Base-by-base conservation (phyloP, 2,113 vertebrate genomes). In the Indicator indicator region DNA sequence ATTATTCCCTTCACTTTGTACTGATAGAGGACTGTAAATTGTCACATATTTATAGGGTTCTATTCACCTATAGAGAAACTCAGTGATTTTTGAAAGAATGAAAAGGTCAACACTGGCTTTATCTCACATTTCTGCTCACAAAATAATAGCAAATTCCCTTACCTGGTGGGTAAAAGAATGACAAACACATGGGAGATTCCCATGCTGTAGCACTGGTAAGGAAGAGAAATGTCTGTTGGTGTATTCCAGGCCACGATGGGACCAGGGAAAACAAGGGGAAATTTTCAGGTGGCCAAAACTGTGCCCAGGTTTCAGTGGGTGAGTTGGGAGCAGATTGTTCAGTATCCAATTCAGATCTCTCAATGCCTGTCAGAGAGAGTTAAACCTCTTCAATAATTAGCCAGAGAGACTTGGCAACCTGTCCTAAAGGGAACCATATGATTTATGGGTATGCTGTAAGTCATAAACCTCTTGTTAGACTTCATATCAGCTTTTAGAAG, bases 121-220 rank as follows among this genome's bases (percentile, higher is more conserved):
- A 70, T 26, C 24, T 59, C 18, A n/a, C 30, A n/a, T 46, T 69
- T 16, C 32, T n/a, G 5, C 40, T 74, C 16, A 70, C 27, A 67
- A 48, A 67, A 59, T 9, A 24, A 17, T 4, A 33, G 44, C 30
- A 30, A 62, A 5, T 19, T 42, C 26, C 38, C 23, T 36, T 32
- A 48, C 7, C 11, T 32, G 21, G 9, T 67, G 28, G 33, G 11
- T 59, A 44, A 38, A 59, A 7, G 9, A 40, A 62, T 9, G 28
- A 12, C 54, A 78, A 68, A 62, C 27, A 60, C 9, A 11, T 5
- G 7, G 67, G 28, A 68, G 40, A 46, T 79, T n/a, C 9, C 32
- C 13, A 23, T 14, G 38, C 46, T 56, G 48, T 0, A 0, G 18
- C 36, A 23, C 9, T 50, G 9, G 14, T 32, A 44, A 56, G 42